Percentiles rank a stretch among this genome's conserved stretches.
Evolutionary conservation across 2,113 vertebrate species (phyloP).

Genomic region (Dasyprocta punctata): DNA sequence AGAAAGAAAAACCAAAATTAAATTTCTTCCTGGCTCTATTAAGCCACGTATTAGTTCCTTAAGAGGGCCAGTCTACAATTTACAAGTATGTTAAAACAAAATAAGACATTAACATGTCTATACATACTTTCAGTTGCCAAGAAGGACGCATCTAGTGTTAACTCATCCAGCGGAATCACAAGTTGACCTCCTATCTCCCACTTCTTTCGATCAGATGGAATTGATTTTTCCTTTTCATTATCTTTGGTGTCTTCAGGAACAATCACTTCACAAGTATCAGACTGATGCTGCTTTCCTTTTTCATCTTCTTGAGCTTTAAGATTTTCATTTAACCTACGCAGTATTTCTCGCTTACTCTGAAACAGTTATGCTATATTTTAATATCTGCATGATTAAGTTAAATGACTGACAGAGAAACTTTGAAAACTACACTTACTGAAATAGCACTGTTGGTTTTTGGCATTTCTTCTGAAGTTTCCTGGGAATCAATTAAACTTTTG

Average conservation of each 20-base stretch:
- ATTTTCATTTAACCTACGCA: slow-evolving; percentile 95
- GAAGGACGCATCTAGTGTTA: slow-evolving; percentile 90
- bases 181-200: slow-evolving; percentile 91
- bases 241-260: slow-evolving; percentile 80
- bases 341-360: slow-evolving; percentile 95
- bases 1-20: neutral
- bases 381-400: slow-evolving; percentile 51
- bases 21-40: neutral
- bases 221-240: slow-evolving; percentile 78
- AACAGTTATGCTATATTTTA: slow-evolving; percentile 61
- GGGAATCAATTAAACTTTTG: slow-evolving; percentile 74
- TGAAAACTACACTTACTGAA: slow-evolving; percentile 85
- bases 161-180: slow-evolving; percentile 88
- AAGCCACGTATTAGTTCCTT: neutral
- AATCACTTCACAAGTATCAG: slow-evolving; percentile 66
- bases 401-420: slow-evolving; percentile 19
- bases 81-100: neutral
- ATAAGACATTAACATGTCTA: neutral
- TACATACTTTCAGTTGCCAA: slow-evolving; percentile 87
- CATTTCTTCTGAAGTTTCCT: slow-evolving; percentile 82
- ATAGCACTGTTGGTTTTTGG: slow-evolving; percentile 82
- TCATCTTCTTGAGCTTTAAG: slow-evolving; percentile 90
- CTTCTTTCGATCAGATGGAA: slow-evolving; percentile 91
- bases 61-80: neutral
- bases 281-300: slow-evolving; percentile 66